phyloP scores from a whole-genome alignment of 2,888 invertebrate species.

The Athalia cordata region DNA sequence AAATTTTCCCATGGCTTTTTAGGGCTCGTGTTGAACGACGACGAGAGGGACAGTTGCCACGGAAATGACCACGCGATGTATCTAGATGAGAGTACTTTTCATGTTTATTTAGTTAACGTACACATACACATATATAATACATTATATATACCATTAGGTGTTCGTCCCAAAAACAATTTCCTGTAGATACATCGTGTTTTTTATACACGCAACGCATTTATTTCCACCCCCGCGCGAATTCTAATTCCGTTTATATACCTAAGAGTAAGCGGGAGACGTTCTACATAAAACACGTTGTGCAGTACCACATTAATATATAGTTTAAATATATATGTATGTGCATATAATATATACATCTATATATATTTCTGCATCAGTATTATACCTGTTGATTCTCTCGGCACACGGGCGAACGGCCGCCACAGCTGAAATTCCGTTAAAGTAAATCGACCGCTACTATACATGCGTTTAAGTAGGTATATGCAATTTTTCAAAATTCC shows the following conservation, averaged over 20 bases:
- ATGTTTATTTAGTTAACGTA: neutral
- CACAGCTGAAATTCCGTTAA: neutral
- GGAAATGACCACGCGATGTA: slow-evolving; percentile 51
- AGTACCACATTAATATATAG: neutral
- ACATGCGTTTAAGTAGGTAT: neutral
- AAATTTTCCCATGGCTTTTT: too few species aligned
- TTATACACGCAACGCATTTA: too few species aligned
- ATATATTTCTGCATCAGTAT: neutral
- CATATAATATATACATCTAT: neutral
- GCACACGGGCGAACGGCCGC: slow-evolving; percentile 3
- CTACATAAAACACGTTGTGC: too few species aligned
- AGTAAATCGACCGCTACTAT: neutral
- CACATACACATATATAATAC: neutral
- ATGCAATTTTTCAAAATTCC: slow-evolving; percentile 1
- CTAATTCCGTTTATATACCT: too few species aligned
- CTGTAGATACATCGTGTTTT: too few species aligned
- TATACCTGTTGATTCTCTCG: slow-evolving; percentile 29
- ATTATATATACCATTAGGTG: too few species aligned
- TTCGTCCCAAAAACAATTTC: too few species aligned
- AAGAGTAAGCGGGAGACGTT: too few species aligned
- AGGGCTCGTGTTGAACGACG: slow-evolving; percentile 16
- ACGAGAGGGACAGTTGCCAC: slow-evolving; percentile 39
- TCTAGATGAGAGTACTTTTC: slow-evolving; percentile 2
- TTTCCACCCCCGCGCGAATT: too few species aligned
- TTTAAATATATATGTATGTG: neutral